Evolutionary conservation across 2,888 invertebrate species (phyloP).

Genomic region (Diogma glabrata): DNA sequence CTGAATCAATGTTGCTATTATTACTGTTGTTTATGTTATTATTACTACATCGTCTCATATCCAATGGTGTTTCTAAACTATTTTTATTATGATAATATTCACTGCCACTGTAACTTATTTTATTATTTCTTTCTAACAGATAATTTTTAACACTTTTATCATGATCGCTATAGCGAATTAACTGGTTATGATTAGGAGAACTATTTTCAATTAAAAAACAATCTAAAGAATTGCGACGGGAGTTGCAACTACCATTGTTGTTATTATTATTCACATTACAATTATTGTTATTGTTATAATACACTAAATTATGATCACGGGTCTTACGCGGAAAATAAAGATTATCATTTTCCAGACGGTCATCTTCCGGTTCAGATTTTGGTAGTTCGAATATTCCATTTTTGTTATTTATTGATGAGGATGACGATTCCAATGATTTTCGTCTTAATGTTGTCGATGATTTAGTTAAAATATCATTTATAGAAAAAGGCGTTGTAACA

Average conservation of each 20-base stretch:
- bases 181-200: too few species aligned
- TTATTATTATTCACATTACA: conserved; percentile 10
- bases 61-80: conserved; percentile 27
- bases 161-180: too few species aligned
- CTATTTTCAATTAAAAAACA: conserved; percentile 16
- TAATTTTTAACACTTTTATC: conserved; percentile 15
- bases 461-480: conserved; percentile 57
- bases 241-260: conserved; percentile 1
- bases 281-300: conserved; percentile 11
- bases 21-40: background rate
- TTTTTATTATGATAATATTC: conserved; percentile 8
- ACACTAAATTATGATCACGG: background rate
- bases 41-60: conserved; percentile 34
- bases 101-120: conserved; percentile 3
- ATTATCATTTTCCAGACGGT: conserved; percentile 13
- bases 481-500: conserved; percentile 54
- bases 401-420: conserved; percentile 8
- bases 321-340: background rate
- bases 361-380: conserved; percentile 18
- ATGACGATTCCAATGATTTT: conserved; percentile 21
- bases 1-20: too few species aligned
- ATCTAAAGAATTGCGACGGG: conserved; percentile 16
- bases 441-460: conserved; percentile 25
- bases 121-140: conserved; percentile 12
- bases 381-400: too few species aligned